A percentile compares a stretch with the other conserved stretches of the same genome.
Conservation (phyloP, 2,797 vertebrate genomes). For the Trematomus bernacchii region DNA sequence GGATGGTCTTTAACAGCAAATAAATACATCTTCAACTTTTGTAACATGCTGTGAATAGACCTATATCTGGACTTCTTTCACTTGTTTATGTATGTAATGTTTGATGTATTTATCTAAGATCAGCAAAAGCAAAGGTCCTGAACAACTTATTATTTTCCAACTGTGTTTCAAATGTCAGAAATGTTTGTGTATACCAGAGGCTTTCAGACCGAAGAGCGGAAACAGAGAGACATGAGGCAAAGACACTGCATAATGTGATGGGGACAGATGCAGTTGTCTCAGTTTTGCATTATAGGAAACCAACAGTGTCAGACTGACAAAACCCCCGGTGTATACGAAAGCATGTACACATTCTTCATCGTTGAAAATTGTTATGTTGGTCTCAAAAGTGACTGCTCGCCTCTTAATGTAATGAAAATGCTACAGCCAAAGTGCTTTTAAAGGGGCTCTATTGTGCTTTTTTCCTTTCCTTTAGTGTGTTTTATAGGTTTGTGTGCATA, state of each 20-base stretch:
- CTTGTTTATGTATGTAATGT: neutral
- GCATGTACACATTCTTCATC: neutral
- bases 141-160: constrained; percentile 2
- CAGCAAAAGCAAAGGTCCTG: neutral
- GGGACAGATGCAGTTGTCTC: neutral
- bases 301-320: neutral
- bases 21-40: constrained; percentile 8
- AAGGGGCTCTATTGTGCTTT: too few relatives aligned
- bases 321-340: neutral
- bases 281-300: neutral
- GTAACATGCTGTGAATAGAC: neutral
- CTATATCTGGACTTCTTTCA: neutral
- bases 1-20: neutral
- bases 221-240: neutral
- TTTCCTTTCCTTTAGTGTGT: too few relatives aligned
- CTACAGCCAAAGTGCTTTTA: constrained; percentile 14
- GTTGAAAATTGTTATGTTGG: constrained; percentile 15
- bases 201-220: neutral
- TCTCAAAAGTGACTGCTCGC: constrained; percentile 37
- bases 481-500: too few relatives aligned
- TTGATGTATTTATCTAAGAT: neutral
- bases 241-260: neutral
- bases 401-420: constrained; percentile 41
- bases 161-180: constrained; percentile 6
- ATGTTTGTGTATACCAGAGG: neutral